Base-by-base conservation (phyloP, 2,888 invertebrate genomes). In the Criorhina ranunculi region DNA sequence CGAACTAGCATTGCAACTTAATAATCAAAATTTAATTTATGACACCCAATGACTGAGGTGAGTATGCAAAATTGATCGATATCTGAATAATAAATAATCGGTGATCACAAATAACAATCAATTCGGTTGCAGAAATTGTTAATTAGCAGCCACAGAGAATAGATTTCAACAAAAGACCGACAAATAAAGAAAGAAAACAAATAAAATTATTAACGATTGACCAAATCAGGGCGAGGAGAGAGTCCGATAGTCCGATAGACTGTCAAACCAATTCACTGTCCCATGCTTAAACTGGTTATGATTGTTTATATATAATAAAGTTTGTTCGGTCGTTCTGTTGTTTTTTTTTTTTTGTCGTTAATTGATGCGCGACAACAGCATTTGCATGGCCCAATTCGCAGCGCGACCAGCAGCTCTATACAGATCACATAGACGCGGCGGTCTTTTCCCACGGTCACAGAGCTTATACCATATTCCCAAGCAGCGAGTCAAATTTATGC, bases 401-500 rank as follows among this genome's bases (percentile, higher is more conserved):
- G 70, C 69, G 17, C 66, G 29, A 42, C 53, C 59, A 55, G 59
- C 66, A 12, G 33, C 46, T 11, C 40, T 17, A 29, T 51, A 69
- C 69, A 55, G 53, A 67, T 53, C 53, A 69, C 67, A 46, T 6
- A 59, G 37, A 9, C 6, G 31, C 33, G 57, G 9, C 33, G 12
- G 51, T 31, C 9, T 19, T 69, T 72, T 77, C 64, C 81, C 79
- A 79, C 79, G 85, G 67, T 79, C 69, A 8, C 67, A 49, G 31
- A 15, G 37, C 35, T 15, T 55, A 42, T 57, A 19, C 35, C 76
- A 69, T 77, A 62, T 85, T 85, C 79, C 80, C 80, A 80, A 80
- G 85, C 79, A 80, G 85, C 79, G 85, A 79, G 73, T 57, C 85
- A 70, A 85, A 85, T 85, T 85, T 78, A 80, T 80, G 79, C 79